Conservation (phyloP, 2,113 vertebrate species). For the Acinonyx jubatus region DNA sequence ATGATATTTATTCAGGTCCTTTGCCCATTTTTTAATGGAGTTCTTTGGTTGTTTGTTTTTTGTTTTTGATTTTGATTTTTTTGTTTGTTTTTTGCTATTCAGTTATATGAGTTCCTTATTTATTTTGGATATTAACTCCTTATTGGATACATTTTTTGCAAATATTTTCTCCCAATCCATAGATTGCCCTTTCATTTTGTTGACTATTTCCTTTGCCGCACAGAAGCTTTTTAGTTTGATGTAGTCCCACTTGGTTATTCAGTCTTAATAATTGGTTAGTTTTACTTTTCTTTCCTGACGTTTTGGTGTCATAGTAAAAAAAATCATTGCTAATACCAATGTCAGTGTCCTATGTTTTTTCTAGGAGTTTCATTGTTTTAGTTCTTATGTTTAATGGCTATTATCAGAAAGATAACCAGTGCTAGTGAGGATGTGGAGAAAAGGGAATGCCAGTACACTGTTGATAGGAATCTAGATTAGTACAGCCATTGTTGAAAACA, state of each 20-base stretch:
- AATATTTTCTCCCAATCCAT: not conserved
- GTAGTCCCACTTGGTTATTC: not conserved
- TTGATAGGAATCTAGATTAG: not conserved
- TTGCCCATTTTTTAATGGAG: not conserved
- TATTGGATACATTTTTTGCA: not conserved
- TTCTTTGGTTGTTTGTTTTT: not conserved
- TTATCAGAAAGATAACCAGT: not conserved
- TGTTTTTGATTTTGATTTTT: not conserved
- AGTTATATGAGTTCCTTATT: not conserved
- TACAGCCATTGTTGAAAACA: not conserved
- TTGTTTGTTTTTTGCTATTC: not conserved
- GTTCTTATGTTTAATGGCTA: not conserved
- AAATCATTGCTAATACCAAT: too few species aligned
- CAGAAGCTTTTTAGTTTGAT: not conserved
- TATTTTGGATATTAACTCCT: not conserved
- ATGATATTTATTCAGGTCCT: not conserved
- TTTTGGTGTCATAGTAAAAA: not conserved
- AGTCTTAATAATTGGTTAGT: not conserved
- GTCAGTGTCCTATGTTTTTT: not conserved
- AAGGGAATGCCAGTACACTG: not conserved
- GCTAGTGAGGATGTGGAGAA: not conserved
- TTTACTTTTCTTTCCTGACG: not conserved
- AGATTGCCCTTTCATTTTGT: not conserved
- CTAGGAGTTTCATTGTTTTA: not conserved
- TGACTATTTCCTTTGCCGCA: not conserved